A percentile compares a stretch with the other conserved stretches of the same genome.
Conservation (phyloP, 1,140 invertebrate genomes). For the Oryzaephilus surinamensis region DNA sequence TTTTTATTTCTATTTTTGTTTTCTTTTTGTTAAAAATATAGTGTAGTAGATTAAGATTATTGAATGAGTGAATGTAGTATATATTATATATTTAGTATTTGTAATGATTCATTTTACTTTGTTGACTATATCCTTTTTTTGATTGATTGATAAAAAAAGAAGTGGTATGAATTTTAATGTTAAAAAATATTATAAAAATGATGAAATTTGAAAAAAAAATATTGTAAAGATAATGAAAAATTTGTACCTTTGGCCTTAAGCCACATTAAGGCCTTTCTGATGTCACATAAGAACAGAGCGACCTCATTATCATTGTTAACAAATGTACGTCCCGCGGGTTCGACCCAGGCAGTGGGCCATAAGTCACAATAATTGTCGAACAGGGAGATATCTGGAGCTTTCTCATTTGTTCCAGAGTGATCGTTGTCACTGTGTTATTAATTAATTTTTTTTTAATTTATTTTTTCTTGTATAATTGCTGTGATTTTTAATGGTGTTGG, state of each 20-base stretch:
- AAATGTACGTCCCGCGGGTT: conserved; percentile 18
- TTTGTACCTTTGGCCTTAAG: conserved; percentile 6
- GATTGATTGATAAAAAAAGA: no score
- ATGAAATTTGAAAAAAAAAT: no score
- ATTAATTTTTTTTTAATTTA: conserved; percentile 6
- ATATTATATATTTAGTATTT: no score
- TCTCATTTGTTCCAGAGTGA: conserved; percentile 23
- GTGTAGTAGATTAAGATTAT: conserved; percentile 16
- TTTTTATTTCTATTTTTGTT: no score
- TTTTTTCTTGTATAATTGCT: conserved; percentile 29
- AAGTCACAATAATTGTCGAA: conserved; percentile 26
- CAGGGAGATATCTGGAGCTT: conserved; percentile 29
- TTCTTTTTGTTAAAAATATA: conserved; percentile 22
- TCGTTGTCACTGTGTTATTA: conserved; percentile 20
- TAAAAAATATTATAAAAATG: no score
- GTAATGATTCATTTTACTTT: no score
- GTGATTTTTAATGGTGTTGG: conserved; percentile 30
- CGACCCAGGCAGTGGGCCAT: conserved; percentile 26
- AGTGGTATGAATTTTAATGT: no score
- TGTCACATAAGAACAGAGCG: conserved; percentile 11
- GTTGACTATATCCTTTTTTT: no score
- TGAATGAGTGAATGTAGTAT: conserved; percentile 16
- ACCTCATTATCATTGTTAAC: conserved; percentile 17
- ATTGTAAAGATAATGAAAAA: conserved; percentile 9
- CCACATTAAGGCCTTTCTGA: conserved; percentile 6